Evolutionary conservation across 2,888 invertebrate genomes (phyloP).

Genomic region (Lypha dubia): DNA sequence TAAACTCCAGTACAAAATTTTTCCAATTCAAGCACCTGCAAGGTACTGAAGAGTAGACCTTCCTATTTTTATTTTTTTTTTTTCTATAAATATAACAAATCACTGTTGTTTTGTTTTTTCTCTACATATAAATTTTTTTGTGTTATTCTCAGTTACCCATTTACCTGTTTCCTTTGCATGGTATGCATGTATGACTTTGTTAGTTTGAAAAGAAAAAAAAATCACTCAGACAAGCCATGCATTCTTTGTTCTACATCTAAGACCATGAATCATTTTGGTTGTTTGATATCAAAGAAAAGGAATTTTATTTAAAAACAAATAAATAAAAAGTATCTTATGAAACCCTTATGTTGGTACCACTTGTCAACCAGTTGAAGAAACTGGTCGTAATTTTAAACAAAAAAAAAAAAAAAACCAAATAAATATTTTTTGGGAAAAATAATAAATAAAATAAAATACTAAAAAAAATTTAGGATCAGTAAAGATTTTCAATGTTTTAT

Average conservation of each 20-base stretch:
- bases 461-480: too few species aligned
- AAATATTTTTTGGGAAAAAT: too few species aligned
- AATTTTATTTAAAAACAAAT: conserved; percentile 49
- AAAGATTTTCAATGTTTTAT: too few species aligned
- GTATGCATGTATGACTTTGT: conserved; percentile 63
- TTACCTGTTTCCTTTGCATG: conserved; percentile 62
- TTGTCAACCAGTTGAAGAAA: conserved; percentile 52
- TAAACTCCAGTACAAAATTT: too few species aligned
- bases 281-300: conserved; percentile 27
- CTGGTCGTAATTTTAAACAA: conserved; percentile 19
- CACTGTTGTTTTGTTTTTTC: conserved; percentile 44
- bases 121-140: background rate
- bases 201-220: conserved; percentile 14
- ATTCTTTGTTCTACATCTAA: conserved; percentile 64
- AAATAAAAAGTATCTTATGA: conserved; percentile 33
- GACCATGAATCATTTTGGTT: conserved; percentile 62
- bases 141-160: conserved; percentile 52
- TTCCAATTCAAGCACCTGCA: background rate
- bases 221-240: conserved; percentile 42
- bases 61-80: conserved; percentile 39
- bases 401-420: background rate
- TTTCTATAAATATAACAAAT: conserved; percentile 53
- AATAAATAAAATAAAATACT: too few species aligned
- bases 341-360: conserved; percentile 24
- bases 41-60: conserved; percentile 12